Evolutionary conservation across 92 coral and sea anemone genomes (phyloP).

Genomic region (Galaxea fascicularis): DNA sequence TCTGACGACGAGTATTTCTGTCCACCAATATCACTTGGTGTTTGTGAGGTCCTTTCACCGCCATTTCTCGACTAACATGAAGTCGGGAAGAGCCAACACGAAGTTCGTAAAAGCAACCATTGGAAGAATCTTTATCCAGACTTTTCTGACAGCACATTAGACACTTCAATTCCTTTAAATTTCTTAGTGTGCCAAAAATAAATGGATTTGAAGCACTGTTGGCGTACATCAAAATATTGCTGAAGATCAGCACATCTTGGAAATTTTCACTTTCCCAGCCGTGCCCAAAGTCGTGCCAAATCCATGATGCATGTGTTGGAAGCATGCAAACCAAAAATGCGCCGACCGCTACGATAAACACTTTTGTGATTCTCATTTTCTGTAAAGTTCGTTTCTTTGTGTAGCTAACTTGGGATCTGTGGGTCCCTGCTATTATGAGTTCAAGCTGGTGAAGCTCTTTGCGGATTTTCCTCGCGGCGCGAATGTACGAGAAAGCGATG

Average conservation of each 20-base stretch:
- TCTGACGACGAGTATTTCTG: neutral
- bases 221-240: slow-evolving; percentile 82
- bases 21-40: neutral
- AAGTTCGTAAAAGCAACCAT: slow-evolving; percentile 38
- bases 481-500: slow-evolving; percentile 62
- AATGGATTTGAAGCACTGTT: slow-evolving; percentile 93
- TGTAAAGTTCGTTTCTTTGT: slow-evolving; percentile 72
- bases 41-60: slow-evolving; percentile 19
- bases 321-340: slow-evolving; percentile 84
- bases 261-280: slow-evolving; percentile 68
- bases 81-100: slow-evolving; percentile 38
- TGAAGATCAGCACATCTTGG: slow-evolving; percentile 66
- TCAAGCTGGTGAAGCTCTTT: slow-evolving; percentile 56
- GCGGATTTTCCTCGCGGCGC: slow-evolving; percentile 60
- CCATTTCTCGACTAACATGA: slow-evolving; percentile 25
- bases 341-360: slow-evolving; percentile 79
- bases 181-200: slow-evolving; percentile 78
- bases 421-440: slow-evolving; percentile 29
- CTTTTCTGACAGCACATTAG: slow-evolving; percentile 36
- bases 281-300: slow-evolving; percentile 86
- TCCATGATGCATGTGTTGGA: slow-evolving; percentile 84
- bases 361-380: slow-evolving; percentile 78
- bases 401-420: slow-evolving; percentile 62
- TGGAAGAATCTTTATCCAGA: slow-evolving; percentile 11
- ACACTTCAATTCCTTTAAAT: slow-evolving; percentile 6